Conservation (phyloP, 1,140 invertebrate genomes). For the Aphelinus certus region DNA sequence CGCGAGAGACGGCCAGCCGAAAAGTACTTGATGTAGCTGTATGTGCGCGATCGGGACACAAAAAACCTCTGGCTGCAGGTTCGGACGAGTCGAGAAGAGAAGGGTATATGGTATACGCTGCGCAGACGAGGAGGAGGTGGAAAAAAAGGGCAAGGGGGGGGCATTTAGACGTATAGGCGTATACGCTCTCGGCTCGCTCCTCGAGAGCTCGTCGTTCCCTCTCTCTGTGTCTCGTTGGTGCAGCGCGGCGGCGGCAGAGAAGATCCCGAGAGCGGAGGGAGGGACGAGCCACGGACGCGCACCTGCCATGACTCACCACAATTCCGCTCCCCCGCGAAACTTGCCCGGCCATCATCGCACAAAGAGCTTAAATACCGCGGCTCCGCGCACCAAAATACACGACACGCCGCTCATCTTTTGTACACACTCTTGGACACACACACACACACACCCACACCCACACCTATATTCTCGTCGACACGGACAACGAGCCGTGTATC, state of each 20-base stretch:
- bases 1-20: neutral
- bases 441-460: too few relatives aligned
- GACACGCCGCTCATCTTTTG: conserved; percentile 4
- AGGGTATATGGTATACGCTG: neutral
- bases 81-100: conserved; percentile 29
- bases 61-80: conserved; percentile 36
- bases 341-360: conserved; percentile 54
- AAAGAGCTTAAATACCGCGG: conserved; percentile 60
- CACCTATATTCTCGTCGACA: too few relatives aligned
- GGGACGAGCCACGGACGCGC: conserved; percentile 31
- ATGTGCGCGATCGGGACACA: conserved; percentile 27
- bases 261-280: conserved; percentile 33
- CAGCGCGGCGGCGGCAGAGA: too few relatives aligned
- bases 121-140: neutral
- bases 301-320: conserved; percentile 61
- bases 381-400: conserved; percentile 30
- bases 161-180: conserved; percentile 39
- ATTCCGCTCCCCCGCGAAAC: conserved; percentile 58
- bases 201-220: conserved; percentile 29
- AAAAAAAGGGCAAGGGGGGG: conserved; percentile 36
- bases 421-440: too few relatives aligned
- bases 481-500: too few relatives aligned
- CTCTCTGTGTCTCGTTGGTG: conserved; percentile 39
- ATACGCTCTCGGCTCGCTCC: conserved; percentile 27
- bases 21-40: too few relatives aligned